phyloP scores from a whole-genome alignment of 2,888 invertebrate species.

The Oscheius sp. region DNA sequence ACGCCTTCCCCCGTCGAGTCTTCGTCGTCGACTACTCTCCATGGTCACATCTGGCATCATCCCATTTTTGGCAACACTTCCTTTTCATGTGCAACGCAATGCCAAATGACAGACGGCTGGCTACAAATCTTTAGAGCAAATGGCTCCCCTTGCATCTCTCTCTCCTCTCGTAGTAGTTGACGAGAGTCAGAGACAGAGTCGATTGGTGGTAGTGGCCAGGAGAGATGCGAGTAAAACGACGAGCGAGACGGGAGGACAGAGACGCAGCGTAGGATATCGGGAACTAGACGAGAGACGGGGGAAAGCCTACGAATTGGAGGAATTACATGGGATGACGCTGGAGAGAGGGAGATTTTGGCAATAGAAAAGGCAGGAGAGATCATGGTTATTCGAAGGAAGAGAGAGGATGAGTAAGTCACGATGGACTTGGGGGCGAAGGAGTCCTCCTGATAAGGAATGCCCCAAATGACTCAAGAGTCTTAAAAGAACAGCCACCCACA shows the following conservation, averaged over 20 bases:
- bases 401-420: neutral
- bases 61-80: constrained; percentile 1
- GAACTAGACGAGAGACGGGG: constrained; percentile 4
- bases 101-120: constrained; percentile 18
- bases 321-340: neutral
- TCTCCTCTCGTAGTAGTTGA: constrained; percentile 28
- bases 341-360: neutral
- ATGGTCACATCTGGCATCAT: neutral
- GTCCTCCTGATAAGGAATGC: too few species aligned
- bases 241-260: neutral
- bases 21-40: too few species aligned
- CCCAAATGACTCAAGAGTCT: too few species aligned
- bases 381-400: neutral
- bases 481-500: neutral
- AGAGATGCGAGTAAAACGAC: neutral
- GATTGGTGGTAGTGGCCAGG: neutral
- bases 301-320: constrained; percentile 1
- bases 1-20: too few species aligned
- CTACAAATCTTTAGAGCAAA: constrained; percentile 24
- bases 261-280: constrained; percentile 34
- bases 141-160: constrained; percentile 3
- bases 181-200: constrained; percentile 14
- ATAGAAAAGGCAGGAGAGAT: neutral
- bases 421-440: neutral
- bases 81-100: neutral